phyloP scores from a whole-genome alignment of 2,888 invertebrate species.

The Cheilosia vernalis region DNA sequence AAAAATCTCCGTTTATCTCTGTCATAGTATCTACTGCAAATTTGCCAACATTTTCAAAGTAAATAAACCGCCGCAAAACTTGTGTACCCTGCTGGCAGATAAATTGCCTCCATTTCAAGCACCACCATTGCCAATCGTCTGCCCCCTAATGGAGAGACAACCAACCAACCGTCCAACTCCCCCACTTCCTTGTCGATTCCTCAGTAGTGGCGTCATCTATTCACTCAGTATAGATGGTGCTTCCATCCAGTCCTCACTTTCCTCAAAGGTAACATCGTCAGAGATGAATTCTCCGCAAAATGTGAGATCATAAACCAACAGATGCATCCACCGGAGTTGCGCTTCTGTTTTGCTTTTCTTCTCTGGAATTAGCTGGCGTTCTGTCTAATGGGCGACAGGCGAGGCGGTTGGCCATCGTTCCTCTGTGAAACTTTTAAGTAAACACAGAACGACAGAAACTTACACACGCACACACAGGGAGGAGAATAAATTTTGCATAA shows the following conservation, averaged over 20 bases:
- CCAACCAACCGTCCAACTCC: neutral
- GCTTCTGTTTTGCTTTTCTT: constrained; percentile 24
- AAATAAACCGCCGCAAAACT: constrained; percentile 56
- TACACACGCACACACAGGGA: neutral
- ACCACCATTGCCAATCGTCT: constrained; percentile 12
- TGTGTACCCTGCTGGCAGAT: constrained; percentile 64
- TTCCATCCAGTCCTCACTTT: constrained; percentile 15
- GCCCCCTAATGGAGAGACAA: constrained; percentile 1
- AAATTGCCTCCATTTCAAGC: constrained; percentile 60
- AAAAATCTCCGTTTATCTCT: neutral
- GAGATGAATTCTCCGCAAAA: constrained; percentile 39
- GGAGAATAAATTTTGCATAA: constrained; percentile 78
- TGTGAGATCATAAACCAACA: constrained; percentile 69
- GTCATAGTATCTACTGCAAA: constrained; percentile 44
- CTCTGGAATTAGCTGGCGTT: constrained; percentile 24
- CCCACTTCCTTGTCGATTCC: constrained; percentile 60
- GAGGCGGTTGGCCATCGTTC: constrained; percentile 2
- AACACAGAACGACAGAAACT: constrained; percentile 42
- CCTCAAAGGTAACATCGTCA: constrained; percentile 6
- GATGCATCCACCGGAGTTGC: constrained; percentile 45
- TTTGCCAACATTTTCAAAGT: constrained; percentile 61
- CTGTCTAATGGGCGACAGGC: constrained; percentile 1
- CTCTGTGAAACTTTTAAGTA: constrained; percentile 43
- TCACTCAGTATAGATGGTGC: neutral
- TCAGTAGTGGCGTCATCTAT: constrained; percentile 34